phyloP scores from a whole-genome alignment of 2,797 vertebrate species.

The Synaphobranchus kaupii region DNA sequence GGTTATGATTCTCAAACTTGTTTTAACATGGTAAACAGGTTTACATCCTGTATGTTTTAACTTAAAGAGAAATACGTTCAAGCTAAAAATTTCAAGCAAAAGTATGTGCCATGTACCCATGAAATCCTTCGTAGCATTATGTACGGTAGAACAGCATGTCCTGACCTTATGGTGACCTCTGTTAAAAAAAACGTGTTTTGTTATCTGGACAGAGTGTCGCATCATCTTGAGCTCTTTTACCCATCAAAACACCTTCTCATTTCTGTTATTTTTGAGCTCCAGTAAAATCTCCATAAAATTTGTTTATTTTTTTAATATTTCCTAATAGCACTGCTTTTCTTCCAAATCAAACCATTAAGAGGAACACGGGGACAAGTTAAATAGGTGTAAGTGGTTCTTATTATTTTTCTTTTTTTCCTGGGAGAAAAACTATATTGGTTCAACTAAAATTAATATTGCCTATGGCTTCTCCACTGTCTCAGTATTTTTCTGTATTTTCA shows the following conservation, averaged over 20 bases:
- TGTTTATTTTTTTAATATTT: not conserved
- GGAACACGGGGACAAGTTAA: not conserved
- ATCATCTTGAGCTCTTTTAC: conserved; percentile 64
- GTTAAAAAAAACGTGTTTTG: conserved; percentile 12
- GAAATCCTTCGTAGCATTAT: conserved; percentile 59
- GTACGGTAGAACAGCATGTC: conserved; percentile 44
- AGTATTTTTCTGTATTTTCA: not conserved
- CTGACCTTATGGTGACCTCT: conserved; percentile 47
- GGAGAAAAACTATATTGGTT: not conserved
- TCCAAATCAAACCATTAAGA: not conserved
- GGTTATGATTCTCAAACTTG: too few relatives aligned
- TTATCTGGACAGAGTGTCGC: not conserved
- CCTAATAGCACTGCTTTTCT: not conserved
- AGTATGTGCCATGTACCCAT: not conserved
- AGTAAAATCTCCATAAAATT: not conserved
- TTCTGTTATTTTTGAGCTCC: conserved; percentile 44
- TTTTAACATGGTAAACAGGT: too few relatives aligned
- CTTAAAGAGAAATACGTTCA: not conserved
- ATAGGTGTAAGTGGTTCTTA: not conserved
- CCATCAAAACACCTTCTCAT: conserved; percentile 56
- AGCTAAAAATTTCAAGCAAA: not conserved
- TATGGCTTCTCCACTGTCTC: not conserved
- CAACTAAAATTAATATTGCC: not conserved
- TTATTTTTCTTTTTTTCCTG: too few relatives aligned
- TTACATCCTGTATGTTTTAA: not conserved